Evolutionary conservation across 2,113 vertebrate species (phyloP), one percentile per base, ranked within the genome.

Genomic region (Xiphorhynchus elegans): DNA sequence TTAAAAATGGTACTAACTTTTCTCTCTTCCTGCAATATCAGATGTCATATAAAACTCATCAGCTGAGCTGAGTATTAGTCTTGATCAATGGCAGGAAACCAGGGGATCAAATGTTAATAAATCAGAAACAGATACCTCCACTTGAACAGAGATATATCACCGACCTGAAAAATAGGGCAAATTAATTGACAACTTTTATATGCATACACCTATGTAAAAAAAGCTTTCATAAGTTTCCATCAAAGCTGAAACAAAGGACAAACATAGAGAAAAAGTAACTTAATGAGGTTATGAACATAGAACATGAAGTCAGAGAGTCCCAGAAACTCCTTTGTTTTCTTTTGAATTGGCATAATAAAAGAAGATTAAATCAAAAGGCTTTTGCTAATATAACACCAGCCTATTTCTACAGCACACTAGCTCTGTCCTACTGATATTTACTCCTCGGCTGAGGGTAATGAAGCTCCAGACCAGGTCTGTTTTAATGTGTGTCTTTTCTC

Each of bases 61-160:
- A 99, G 98, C 97, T 98, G 98, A 98, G 98, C 97, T 92, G 97
- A 97, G 97, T 98, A 98, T 98, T 98, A 98, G 97, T 98, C 98
- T 98, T 99, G 99, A 99, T 99, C 99, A 99, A 99, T 99, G 99
- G 98, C 99, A 99, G 99, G 99, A 99, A 99, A 99, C 98, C 97
- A 98, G 98, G 97, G 97, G 98, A 99, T 99, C 98, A 98, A 98
- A 99, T 98, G 98, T 97, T 99, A 99, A 99, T 99, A 99, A 98
- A 99, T 98, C 98, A 99, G 98, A 99, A 99, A 99, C 98, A 98
- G 98, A 99, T 98, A 98, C 97, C 96, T 95, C 96, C 93, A 96
- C 95, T 97, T 50, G 95, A 98, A 94, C 90, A 97, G 86, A 97
- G 97, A 98, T 97, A 96, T 95, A 98, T 98, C 98, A 97, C 93